Conservation (phyloP, 2,888 invertebrate species). For the Tenthredo amoena region DNA sequence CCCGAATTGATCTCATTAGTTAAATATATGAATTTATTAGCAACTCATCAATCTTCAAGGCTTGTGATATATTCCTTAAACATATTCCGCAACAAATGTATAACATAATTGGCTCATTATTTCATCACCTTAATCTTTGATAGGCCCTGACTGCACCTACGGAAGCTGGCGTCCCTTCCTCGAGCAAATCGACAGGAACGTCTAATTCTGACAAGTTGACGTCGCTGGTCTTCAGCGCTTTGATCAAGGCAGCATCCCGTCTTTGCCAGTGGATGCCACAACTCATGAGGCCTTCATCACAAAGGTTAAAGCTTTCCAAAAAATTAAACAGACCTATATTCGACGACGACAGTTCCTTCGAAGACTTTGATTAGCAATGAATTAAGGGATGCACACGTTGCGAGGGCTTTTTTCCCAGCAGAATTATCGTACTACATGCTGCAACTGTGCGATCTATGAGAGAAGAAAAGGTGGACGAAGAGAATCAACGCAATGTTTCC, state of each 20-base stretch:
- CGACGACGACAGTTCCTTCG: conserved; percentile 51
- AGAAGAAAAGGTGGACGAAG: no score
- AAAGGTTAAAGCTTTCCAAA: background rate
- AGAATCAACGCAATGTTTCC: background rate
- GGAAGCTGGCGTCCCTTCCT: background rate
- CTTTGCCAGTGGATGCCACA: conserved; percentile 59
- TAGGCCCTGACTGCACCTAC: conserved; percentile 9
- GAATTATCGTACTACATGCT: background rate
- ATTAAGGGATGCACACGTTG: background rate
- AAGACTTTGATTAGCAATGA: conserved; percentile 53
- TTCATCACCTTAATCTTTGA: background rate
- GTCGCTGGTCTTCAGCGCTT: conserved; percentile 57
- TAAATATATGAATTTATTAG: background rate
- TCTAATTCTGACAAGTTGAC: conserved; percentile 53
- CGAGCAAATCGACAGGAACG: background rate
- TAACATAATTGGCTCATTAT: background rate
- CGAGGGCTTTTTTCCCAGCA: background rate
- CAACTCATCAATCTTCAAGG: background rate
- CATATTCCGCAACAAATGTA: no score
- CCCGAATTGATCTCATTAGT: background rate
- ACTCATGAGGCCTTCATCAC: conserved; percentile 51
- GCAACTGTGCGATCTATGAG: no score
- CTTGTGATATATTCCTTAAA: background rate
- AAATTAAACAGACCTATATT: conserved; percentile 14
- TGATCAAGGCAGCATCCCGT: conserved; percentile 58